Evolutionary conservation across 2,888 invertebrate genomes (phyloP).

Genomic region (Tortrix viridana): DNA sequence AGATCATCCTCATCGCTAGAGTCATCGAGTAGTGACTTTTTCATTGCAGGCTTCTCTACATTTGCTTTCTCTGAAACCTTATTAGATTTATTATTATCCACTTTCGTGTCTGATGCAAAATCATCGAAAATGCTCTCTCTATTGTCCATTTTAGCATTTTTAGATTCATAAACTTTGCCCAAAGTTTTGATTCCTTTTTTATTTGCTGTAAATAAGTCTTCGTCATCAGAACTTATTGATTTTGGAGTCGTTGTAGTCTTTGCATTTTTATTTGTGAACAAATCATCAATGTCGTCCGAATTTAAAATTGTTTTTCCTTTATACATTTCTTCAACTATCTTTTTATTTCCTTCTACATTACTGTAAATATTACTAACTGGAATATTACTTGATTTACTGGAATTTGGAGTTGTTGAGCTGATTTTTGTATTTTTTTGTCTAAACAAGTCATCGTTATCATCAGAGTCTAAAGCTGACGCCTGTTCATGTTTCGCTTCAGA

Average conservation of each 20-base stretch:
- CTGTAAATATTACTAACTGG: constrained; percentile 13
- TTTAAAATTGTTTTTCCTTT: constrained; percentile 16
- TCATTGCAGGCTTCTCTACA: constrained; percentile 35
- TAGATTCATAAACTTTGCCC: constrained; percentile 22
- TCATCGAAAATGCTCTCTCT: constrained; percentile 18
- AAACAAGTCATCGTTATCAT: constrained; percentile 25
- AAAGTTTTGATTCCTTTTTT: constrained; percentile 22
- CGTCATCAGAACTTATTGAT: constrained; percentile 13
- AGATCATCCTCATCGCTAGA: constrained; percentile 64
- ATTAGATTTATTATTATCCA: constrained; percentile 2
- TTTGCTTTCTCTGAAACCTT: neutral
- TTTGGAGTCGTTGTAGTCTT: neutral
- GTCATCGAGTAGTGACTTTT: constrained; percentile 61
- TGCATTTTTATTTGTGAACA: constrained; percentile 19
- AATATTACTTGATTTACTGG: neutral
- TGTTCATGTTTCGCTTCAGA: neutral
- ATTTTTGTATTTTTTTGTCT: constrained; percentile 21
- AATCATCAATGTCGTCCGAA: constrained; percentile 23
- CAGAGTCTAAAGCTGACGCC: constrained; percentile 15
- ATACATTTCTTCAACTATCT: constrained; percentile 20
- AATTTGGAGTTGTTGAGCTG: neutral
- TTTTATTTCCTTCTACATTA: neutral
- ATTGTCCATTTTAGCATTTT: neutral
- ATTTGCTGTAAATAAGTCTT: constrained; percentile 10
- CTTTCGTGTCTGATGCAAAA: constrained; percentile 9